phyloP scores from a whole-genome alignment of 2,888 invertebrate species.

The Synergus japonicus region DNA sequence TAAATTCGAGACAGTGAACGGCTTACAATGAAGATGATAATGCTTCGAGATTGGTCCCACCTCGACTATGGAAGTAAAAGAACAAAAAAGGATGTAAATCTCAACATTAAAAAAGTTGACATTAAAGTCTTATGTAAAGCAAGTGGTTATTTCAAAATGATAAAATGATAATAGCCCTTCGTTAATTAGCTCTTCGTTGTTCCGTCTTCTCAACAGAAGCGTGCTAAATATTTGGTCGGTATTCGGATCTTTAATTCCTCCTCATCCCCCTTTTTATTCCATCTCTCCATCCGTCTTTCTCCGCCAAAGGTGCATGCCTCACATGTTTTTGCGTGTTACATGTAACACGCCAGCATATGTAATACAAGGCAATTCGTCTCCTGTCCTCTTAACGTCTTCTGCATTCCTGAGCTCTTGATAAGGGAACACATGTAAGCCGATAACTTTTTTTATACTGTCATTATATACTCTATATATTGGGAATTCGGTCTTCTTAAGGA shows the following conservation, averaged over 20 bases:
- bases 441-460: background rate
- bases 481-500: slow-evolving; percentile 7
- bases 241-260: background rate
- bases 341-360: background rate
- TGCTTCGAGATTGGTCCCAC: background rate
- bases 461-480: slow-evolving; percentile 2
- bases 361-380: slow-evolving; percentile 48
- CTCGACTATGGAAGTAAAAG: background rate
- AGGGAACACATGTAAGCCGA: slow-evolving; percentile 14
- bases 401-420: background rate
- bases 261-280: slow-evolving; percentile 20
- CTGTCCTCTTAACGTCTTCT: slow-evolving; percentile 13
- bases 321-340: slow-evolving; percentile 9
- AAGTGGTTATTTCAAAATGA: background rate
- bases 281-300: slow-evolving; percentile 9
- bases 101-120: background rate
- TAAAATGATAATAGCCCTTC: background rate
- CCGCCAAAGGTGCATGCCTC: slow-evolving; percentile 5
- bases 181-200: background rate
- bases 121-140: background rate
- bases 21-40: background rate
- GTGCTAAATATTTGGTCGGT: background rate
- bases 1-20: background rate
- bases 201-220: background rate
- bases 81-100: no score